Base-by-base conservation (phyloP, 2,888 invertebrate species). In the Cerceris ruficornis region DNA sequence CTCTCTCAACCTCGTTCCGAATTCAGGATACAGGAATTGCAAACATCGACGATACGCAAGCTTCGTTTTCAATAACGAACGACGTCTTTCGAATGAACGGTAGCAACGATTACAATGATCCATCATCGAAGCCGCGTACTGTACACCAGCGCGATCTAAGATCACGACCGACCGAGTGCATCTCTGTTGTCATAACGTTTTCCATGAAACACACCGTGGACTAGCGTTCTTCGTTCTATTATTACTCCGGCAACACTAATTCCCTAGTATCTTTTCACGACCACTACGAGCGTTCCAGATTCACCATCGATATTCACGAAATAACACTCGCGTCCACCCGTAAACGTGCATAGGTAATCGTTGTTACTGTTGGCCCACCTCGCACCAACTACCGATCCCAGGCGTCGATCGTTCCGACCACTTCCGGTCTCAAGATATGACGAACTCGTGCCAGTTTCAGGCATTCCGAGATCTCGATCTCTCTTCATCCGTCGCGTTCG, bases 101-200 rank as follows among this genome's bases (percentile, higher is more conserved):
- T n/a, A 60, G 7, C 11, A 58, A 62, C 69, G 50, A 78, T 54
- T 54, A 70, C 64, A 49, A 69, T 68, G 46, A 70, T 59, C 68
- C 75, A 72, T 75, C 70, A 80, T 81, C 81, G 76, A 81, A 71
- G 49, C 60, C 74, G 76, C 78, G 76, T 83, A 78, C 83, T 72
- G 81, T 83, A 83, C 83, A 83, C 67, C 69, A 69, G 69, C 66
- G 43, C 61, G 28, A 55, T n/a, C n/a, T 59, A 49, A 43, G 58
- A 57, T 66, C 70, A 15, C 39, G 13, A 42, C 42, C 28, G 28
- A 28, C 28, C 28, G 28, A 28, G 4, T 28, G 13, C 59, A 50
- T 50, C n/a, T 11, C 50, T 7, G 50, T 50, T 11, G 17, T 55
- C 17, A 15, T 8, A 13, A n/a, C 52, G 14, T n/a, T 52, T 7